These are phyloP conservation scores for Orthosia gothica DNA, from an alignment of 2,888 invertebrate genomes.

Conservation along the genomic window DNA sequence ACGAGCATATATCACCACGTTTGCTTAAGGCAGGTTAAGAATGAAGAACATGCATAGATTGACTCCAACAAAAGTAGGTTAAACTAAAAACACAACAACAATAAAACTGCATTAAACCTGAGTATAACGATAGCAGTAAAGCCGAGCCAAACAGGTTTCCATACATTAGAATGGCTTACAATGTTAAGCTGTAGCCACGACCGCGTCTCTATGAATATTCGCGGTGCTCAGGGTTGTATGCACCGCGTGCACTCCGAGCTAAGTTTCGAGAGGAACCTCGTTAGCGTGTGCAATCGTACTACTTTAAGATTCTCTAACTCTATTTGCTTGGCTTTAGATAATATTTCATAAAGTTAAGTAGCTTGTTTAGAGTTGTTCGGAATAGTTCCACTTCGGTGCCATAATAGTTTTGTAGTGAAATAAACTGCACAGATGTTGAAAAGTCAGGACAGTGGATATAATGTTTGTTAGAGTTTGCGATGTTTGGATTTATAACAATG, in stretches of 20 bases:
- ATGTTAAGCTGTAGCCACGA: not conserved
- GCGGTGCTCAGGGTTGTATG: not conserved
- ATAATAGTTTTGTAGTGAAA: constrained; percentile 10
- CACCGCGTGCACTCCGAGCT: constrained; percentile 8
- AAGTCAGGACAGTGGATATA: no score
- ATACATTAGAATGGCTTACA: constrained; percentile 16
- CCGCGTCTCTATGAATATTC: constrained; percentile 18
- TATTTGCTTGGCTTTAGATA: constrained; percentile 41
- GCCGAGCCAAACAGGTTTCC: not conserved
- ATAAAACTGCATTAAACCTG: not conserved
- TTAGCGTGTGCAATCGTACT: constrained; percentile 34
- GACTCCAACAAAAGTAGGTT: no score
- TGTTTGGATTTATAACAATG: no score
- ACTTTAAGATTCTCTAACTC: constrained; percentile 33
- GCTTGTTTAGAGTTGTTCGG: not conserved
- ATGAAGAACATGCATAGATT: no score
- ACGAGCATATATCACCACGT: no score
- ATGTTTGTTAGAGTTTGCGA: no score
- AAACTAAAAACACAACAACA: not conserved
- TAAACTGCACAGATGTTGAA: constrained; percentile 1
- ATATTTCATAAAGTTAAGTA: constrained; percentile 43
- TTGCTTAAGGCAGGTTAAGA: no score
- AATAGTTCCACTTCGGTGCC: constrained; percentile 2
- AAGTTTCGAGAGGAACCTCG: constrained; percentile 44
- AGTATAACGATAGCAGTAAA: not conserved